phyloP scores from a whole-genome alignment of 2,113 vertebrate species.

The Dermatemys mawii region DNA sequence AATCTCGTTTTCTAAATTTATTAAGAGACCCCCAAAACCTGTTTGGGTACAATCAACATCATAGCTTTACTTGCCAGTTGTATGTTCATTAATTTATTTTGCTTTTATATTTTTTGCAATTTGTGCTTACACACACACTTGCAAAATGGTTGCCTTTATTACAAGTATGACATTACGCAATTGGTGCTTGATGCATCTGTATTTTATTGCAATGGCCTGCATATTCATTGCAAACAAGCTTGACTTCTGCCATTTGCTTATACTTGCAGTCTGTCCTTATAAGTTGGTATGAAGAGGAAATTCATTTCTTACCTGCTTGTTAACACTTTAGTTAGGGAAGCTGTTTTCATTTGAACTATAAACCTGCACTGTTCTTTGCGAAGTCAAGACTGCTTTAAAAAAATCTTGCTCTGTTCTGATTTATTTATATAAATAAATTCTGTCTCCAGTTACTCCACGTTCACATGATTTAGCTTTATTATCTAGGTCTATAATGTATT shows the following conservation, averaged over 20 bases:
- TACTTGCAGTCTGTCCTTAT: not conserved
- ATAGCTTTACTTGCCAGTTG: not conserved
- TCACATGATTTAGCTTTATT: conserved; percentile 9
- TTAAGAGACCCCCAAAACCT: not conserved
- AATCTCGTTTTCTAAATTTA: accelerated
- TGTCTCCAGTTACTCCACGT: not conserved
- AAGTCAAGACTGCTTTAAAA: not conserved
- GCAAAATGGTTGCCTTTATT: not conserved
- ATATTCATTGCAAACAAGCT: not conserved
- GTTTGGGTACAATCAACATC: not conserved
- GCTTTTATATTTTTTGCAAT: not conserved
- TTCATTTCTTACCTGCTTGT: not conserved
- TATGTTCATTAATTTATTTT: not conserved
- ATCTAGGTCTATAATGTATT: conserved; percentile 9
- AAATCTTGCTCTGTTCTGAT: not conserved
- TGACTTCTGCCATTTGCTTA: not conserved
- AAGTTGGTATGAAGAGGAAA: not conserved
- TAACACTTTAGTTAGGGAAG: not conserved
- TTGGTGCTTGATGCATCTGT: not conserved
- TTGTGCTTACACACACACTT: not conserved
- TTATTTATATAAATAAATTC: conserved; percentile 14
- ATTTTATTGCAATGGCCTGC: not conserved
- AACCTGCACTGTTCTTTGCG: not conserved
- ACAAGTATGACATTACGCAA: not conserved
- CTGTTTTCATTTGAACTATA: not conserved